Base-by-base conservation (phyloP, 2,797 vertebrate genomes). In the Lithobates pipiens region DNA sequence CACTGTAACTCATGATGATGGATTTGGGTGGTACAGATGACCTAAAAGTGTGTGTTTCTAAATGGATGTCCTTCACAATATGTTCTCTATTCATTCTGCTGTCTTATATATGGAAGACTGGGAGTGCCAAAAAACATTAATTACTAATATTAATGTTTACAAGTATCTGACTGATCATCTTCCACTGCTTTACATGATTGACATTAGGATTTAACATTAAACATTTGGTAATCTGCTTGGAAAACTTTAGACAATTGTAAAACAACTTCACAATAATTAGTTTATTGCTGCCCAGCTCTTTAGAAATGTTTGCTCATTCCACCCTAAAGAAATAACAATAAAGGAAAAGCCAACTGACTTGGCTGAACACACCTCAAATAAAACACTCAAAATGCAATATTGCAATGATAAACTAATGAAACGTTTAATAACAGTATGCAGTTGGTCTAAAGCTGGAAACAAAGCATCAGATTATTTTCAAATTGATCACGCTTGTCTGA, bases 1-100 rank as follows among this genome's bases (percentile, higher is more conserved):
- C 54, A 73, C 76, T 32, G 54, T 73, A 63, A 42, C 83, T 85
- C 83, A 84, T 84, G 50, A 39, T 85, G 36, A 46, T 2, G 2
- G 29, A 39, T 61, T 5, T 25, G 46, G 32, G 6, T 10, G 6
- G n/a, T 71, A 42, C 9, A 72, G 34, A 27, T 11, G 32, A 79
- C 25, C 15, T 23, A 7, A 27, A 76, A 11, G 11, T 50, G 3
- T 4, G 23, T 46, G 25, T 69, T 10, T 44, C 9, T 39, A 63
- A 11, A n/a, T 46, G 57, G 7, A 32, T 15, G 50, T 32, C 21
- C 5, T 77, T 71, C n/a, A 0, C 5, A n/a, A 16, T 65, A 63
- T 77, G 39, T 65, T 36, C 68, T 79, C 10, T 16, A 34, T 65
- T 29, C 10, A 42, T 29, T 39, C 21, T 44, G 16, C 9, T 78